Conservation (phyloP, 2,113 vertebrate genomes). For the Pseudonaja textilis region DNA sequence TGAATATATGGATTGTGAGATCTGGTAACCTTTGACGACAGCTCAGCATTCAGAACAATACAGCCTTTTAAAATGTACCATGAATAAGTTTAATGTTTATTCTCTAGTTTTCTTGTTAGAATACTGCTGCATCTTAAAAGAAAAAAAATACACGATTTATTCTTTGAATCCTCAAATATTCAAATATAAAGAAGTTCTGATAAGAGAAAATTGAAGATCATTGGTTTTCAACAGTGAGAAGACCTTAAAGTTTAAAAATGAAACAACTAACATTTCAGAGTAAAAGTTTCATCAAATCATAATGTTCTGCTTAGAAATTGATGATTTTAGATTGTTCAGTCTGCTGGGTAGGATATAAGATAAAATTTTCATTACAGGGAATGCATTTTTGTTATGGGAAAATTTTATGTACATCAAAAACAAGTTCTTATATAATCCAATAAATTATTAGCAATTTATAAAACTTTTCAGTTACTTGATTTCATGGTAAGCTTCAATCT, state of each 20-base stretch:
- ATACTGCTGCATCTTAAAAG: conserved; percentile 49
- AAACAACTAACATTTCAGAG: background rate
- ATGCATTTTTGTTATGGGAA: background rate
- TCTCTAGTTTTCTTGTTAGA: conserved; percentile 59
- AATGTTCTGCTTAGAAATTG: background rate
- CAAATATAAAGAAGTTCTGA: conserved; percentile 10
- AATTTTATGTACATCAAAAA: background rate
- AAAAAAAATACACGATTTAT: conserved; percentile 36
- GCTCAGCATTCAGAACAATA: conserved; percentile 52
- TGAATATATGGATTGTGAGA: conserved; percentile 56
- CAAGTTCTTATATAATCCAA: background rate
- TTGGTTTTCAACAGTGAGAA: conserved; percentile 46
- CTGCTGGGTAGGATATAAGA: background rate
- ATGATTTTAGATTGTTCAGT: background rate
- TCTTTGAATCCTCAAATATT: conserved; percentile 47
- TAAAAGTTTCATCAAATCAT: background rate
- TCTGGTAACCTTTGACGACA: conserved; percentile 50
- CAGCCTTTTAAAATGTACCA: conserved; percentile 55
- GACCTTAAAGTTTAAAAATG: background rate
- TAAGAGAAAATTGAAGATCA: conserved; percentile 40
- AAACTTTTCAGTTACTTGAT: background rate
- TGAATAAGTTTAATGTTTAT: conserved; percentile 50
- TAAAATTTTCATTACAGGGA: background rate
- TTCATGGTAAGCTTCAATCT: background rate
- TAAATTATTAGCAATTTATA: background rate